Base-by-base conservation (phyloP, 2,888 invertebrate genomes). In the Drosophila melanocephala region DNA sequence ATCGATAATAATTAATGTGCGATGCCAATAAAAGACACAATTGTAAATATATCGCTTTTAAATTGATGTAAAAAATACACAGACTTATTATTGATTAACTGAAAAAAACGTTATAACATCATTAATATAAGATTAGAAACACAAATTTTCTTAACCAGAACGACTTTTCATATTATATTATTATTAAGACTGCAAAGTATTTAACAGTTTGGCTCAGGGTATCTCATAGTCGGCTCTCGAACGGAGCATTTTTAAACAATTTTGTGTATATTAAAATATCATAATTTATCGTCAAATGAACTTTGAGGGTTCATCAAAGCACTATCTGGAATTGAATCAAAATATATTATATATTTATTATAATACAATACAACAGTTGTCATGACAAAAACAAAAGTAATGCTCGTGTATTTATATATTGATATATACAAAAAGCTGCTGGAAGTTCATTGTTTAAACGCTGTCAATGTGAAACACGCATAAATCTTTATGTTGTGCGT, bases 381-480 rank as follows among this genome's bases (percentile, higher is more conserved):
- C 79, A 75, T 82, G 80, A 55, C 72, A 67, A 71, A 58, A 65
- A 55, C 28, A 14, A 50, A 58, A 35, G 44, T 12, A 44, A 60
- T 32, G 5, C 19, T 32, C 16, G 19, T 32, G 39, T 52, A 44
- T 39, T 33, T 35, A 50, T 60, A 12, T 26, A 10, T 10, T 26
- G 26, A 50, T 22, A 51, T 53, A 56, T 50, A 39, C 10, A 19
- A 30, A 59, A 59, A 53, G n/a, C 73, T 62, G 70, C 67, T 61
- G 73, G 52, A 37, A 82, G 86, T 87, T 85, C 61, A 90, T 90
- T 90, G 89, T 90, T 86, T 85, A 75, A 85, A 61, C 72, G 83
- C 65, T 75, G 85, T 79, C 90, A 90, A 85, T 90, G 82, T 70
- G 79, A 90, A 83, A 71, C 58, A 71, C 63, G 71, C 86, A 86